Conservation (phyloP, 2,113 vertebrate species). For the Gopherus flavomarginatus region DNA sequence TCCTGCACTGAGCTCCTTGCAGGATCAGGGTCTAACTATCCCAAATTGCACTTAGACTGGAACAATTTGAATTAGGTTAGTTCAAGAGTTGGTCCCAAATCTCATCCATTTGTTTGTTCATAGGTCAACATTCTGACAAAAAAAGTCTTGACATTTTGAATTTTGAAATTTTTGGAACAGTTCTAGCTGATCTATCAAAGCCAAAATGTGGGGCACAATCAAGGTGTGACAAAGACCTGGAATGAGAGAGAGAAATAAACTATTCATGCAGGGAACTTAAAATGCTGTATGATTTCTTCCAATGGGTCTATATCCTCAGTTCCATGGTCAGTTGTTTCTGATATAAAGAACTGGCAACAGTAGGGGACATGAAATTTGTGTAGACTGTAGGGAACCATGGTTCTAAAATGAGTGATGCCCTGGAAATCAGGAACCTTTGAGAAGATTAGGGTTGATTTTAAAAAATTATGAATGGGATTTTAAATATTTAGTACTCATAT, state of each 20-base stretch:
- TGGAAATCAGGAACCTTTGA: background rate
- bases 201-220: background rate
- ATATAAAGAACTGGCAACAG: background rate
- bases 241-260: background rate
- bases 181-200: background rate
- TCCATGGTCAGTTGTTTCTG: background rate
- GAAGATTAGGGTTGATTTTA: background rate
- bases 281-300: background rate
- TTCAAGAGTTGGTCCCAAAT: background rate
- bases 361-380: background rate
- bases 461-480: background rate
- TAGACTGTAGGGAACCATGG: background rate
- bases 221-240: background rate
- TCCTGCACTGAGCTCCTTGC: background rate
- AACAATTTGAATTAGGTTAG: background rate
- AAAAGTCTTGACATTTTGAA: background rate
- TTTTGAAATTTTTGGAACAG: background rate
- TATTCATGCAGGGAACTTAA: background rate
- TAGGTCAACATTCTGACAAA: background rate
- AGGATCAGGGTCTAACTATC: background rate
- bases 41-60: background rate
- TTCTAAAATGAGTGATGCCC: background rate
- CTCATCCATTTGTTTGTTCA: background rate
- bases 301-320: rapidly evolving
- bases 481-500: background rate